Evolutionary conservation across 2,113 vertebrate genomes (phyloP).

Genomic region (Tupaia tana): DNA sequence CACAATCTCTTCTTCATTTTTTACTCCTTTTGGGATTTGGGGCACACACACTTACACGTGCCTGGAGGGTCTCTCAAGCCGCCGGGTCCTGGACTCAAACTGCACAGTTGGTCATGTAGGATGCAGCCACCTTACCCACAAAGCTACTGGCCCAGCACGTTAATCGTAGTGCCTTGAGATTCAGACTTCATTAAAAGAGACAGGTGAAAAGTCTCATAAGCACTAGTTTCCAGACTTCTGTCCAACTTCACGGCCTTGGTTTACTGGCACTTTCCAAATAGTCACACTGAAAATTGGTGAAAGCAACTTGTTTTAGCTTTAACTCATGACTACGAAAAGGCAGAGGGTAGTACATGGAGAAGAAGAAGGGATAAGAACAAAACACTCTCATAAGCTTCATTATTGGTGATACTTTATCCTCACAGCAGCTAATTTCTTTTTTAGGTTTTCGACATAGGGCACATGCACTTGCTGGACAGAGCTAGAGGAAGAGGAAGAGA

Average conservation of each 20-base stretch:
- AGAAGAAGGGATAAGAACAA: not conserved
- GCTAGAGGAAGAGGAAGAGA: too few species aligned
- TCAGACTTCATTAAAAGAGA: not conserved
- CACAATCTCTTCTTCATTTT: too few species aligned
- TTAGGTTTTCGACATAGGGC: too few species aligned
- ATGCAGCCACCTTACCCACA: too few species aligned
- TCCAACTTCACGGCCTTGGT: not conserved
- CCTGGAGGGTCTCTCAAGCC: too few species aligned
- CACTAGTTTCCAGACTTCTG: not conserved
- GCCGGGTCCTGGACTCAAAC: too few species aligned
- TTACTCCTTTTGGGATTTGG: too few species aligned
- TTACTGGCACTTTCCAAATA: not conserved
- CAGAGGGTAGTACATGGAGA: not conserved
- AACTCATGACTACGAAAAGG: not conserved
- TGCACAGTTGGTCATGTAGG: too few species aligned
- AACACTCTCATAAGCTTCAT: not conserved
- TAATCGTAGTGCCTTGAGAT: not conserved
- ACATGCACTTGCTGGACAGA: too few species aligned
- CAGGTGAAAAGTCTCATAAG: not conserved
- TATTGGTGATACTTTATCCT: not conserved
- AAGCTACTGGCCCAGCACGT: too few species aligned
- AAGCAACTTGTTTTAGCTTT: constrained; percentile 12
- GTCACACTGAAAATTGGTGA: constrained; percentile 40
- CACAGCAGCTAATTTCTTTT: constrained; percentile 43
- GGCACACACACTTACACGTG: too few species aligned